A percentile compares a stretch with the other conserved stretches of the same genome.
Evolutionary conservation across 2,113 vertebrate species (phyloP).

Genomic region (Chionis minor): DNA sequence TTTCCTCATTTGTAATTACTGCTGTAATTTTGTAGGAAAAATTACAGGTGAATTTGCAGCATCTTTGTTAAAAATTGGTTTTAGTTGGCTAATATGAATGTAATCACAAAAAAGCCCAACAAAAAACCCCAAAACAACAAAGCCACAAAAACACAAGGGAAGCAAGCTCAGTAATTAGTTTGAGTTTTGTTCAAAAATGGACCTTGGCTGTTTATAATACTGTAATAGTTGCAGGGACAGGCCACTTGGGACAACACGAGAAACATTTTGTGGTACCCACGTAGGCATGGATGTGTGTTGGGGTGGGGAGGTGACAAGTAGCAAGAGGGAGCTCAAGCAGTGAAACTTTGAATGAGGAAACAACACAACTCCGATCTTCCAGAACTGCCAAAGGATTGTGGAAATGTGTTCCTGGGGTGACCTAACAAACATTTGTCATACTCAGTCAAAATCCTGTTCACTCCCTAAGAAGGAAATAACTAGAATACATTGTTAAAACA

Average conservation of each 20-base stretch:
- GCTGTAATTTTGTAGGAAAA: background rate
- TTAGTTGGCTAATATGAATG: background rate
- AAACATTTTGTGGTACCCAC: background rate
- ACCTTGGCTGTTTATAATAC: background rate
- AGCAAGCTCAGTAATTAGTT: background rate
- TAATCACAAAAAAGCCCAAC: background rate
- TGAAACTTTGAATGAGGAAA: background rate
- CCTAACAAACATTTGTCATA: background rate
- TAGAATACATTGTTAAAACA: background rate
- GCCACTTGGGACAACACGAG: background rate
- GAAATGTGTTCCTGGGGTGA: background rate
- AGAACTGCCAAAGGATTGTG: background rate
- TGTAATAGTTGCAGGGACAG: background rate
- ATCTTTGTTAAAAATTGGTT: background rate
- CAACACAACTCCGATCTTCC: background rate
- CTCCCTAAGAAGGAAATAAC: background rate
- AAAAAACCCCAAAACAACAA: background rate
- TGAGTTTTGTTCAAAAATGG: background rate
- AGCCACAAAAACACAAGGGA: accelerated
- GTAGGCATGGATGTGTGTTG: background rate
- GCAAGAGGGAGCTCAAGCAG: background rate
- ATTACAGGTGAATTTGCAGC: background rate
- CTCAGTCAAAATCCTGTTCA: background rate
- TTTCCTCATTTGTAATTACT: background rate
- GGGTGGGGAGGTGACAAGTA: background rate